Base-by-base conservation (phyloP, 1,140 invertebrate genomes). In the Thalassaphorura encarpata region DNA sequence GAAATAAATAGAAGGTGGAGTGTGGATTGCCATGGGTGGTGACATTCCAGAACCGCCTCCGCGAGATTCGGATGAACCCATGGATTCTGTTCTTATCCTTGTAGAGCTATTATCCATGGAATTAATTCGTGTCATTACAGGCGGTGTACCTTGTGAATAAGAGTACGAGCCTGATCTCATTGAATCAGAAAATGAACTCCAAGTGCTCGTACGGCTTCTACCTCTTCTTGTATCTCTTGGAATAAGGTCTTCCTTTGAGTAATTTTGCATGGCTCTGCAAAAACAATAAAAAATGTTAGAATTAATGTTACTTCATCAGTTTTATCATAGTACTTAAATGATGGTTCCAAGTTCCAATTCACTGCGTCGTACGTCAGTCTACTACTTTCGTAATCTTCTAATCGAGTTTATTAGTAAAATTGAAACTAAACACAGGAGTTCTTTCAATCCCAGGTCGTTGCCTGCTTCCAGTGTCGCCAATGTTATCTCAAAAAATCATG, bases 141-240 rank as follows among this genome's bases (percentile, higher is more conserved):
- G 63, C n/a, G 63, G 63, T 67, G 58, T 29, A 68, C 49, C n/a
- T 67, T 26, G 62, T 29, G 60, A 63, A 51, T 24, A 39, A 39
- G 15, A 16, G 58, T 45, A 49, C 13, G 63, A 58, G 21, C 39
- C 31, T 41, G 60, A 50, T 19, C 31, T 39, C 23, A 53, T 50
- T 19, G 83, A 81, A 66, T 79, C 81, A 15, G 73, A 51, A 5
- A n/a, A 76, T 2, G 36, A 45, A 23, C 78, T 82, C 48, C 80
- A 73, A 21, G 82, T 77, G 82, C 81, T 16, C 83, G 85, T 73
- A 87, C 78, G 69, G 82, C 87, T 67, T 86, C 87, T 68, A 83
- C 87, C 67, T 86, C 87, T 68, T 82, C 87, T 36, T 85, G 77
- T 85, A 43, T 86, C 78, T 58, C 70, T 71, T 23, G 73, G 67